A percentile compares a stretch with the other conserved stretches of the same genome.
These are phyloP conservation scores for Eolophus roseicapilla DNA, from an alignment of 2,113 vertebrate species.

Conservation along the genomic window DNA sequence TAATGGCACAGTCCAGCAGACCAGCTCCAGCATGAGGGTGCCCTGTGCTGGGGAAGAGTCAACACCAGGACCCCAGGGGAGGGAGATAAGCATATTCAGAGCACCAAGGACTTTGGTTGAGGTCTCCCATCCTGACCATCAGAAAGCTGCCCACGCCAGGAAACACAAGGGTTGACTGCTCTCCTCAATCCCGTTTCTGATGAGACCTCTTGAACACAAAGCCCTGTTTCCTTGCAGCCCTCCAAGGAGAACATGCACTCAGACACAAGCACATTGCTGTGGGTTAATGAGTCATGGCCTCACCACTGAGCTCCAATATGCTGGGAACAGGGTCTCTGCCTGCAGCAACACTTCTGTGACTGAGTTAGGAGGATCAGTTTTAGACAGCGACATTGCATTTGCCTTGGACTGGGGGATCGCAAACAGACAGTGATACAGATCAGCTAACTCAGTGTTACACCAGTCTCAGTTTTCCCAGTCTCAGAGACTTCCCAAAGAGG, in stretches of 20 bases:
- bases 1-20: background rate
- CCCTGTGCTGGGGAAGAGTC: background rate
- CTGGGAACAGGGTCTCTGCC: background rate
- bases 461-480: background rate
- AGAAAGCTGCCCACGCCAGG: background rate
- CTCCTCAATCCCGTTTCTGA: background rate
- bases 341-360: background rate
- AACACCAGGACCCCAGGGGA: background rate
- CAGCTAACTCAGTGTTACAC: background rate
- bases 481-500: background rate
- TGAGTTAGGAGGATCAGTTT: background rate
- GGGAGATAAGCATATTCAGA: background rate
- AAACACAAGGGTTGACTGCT: background rate
- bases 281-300: background rate
- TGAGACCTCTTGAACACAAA: background rate
- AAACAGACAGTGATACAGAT: background rate
- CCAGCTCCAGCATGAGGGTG: accelerated
- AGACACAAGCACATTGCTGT: background rate
- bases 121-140: background rate
- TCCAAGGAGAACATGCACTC: background rate
- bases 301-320: accelerated
- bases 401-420: background rate
- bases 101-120: background rate
- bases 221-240: background rate
- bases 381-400: background rate